phyloP scores from a whole-genome alignment of 2,113 vertebrate genomes.

The Pycnonotus jocosus region DNA sequence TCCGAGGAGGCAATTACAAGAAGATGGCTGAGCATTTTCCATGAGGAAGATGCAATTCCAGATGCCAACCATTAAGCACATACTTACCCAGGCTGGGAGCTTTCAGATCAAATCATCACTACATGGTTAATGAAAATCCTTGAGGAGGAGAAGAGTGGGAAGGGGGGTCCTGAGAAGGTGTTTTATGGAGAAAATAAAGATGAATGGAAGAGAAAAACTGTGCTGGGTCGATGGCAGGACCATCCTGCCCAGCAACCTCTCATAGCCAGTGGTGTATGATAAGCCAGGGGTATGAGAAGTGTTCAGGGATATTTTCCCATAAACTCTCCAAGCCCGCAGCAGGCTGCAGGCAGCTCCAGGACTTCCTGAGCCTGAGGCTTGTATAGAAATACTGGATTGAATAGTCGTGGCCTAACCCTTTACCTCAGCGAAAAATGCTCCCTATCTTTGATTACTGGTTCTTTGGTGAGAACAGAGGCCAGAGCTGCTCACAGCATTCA shows the following conservation, averaged over 20 bases:
- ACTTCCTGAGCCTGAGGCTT: neutral
- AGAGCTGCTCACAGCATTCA: neutral
- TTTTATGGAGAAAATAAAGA: neutral
- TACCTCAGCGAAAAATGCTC: neutral
- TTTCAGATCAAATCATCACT: neutral
- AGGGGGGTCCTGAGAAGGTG: neutral
- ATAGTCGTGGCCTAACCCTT: neutral
- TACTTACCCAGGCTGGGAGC: neutral
- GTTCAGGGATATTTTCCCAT: neutral
- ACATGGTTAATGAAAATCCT: rapidly evolving
- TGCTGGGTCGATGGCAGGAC: rapidly evolving
- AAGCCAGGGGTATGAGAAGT: neutral
- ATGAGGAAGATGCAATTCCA: neutral
- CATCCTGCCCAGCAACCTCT: neutral
- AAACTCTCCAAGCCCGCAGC: neutral
- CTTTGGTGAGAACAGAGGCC: neutral
- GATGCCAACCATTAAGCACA: neutral
- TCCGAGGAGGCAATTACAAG: slow-evolving; percentile 19
- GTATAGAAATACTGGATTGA: neutral
- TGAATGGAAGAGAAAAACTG: neutral
- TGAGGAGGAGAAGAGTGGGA: neutral
- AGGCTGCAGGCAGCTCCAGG: neutral
- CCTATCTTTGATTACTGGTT: neutral
- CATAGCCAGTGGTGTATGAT: neutral
- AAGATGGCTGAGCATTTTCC: neutral